Conservation (phyloP, 2,113 vertebrate species). For the Symphodus melops region DNA sequence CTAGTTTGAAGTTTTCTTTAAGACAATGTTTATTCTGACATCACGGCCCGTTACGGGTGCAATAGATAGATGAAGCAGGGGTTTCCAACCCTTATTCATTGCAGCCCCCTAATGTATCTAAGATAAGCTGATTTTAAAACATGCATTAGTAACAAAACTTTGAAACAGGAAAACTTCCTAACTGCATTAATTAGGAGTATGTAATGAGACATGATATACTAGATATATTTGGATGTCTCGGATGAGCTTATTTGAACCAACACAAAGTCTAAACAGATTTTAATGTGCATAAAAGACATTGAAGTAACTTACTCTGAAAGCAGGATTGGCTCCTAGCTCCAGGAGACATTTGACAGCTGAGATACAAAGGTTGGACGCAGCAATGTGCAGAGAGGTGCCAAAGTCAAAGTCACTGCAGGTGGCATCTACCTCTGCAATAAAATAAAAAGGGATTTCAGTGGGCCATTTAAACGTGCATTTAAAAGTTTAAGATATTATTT, state of each 20-base stretch:
- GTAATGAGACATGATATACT: too few relatives aligned
- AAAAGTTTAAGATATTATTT: too few relatives aligned
- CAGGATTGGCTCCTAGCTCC: slow-evolving; percentile 94
- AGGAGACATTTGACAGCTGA: slow-evolving; percentile 91
- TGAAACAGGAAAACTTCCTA: too few relatives aligned
- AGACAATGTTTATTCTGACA: too few relatives aligned
- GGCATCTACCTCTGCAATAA: slow-evolving; percentile 89
- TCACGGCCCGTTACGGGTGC: too few relatives aligned
- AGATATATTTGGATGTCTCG: not conserved
- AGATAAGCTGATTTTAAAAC: too few relatives aligned
- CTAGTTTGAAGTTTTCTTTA: too few relatives aligned
- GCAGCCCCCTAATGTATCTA: too few relatives aligned
- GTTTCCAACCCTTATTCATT: too few relatives aligned
- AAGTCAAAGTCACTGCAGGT: slow-evolving; percentile 99
- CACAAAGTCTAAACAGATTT: not conserved
- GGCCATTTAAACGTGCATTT: not conserved
- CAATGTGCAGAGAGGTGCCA: slow-evolving; percentile 96
- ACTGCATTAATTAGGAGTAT: too few relatives aligned
- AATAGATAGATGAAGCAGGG: too few relatives aligned
- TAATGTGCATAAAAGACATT: not conserved
- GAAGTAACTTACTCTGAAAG: slow-evolving; percentile 90
- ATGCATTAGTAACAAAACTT: too few relatives aligned
- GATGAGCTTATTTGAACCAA: not conserved
- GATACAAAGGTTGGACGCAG: slow-evolving; percentile 93
- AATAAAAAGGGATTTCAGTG: not conserved